Evolutionary conservation across 2,888 invertebrate genomes (phyloP).

Genomic region (Scotopteryx bipunctaria): DNA sequence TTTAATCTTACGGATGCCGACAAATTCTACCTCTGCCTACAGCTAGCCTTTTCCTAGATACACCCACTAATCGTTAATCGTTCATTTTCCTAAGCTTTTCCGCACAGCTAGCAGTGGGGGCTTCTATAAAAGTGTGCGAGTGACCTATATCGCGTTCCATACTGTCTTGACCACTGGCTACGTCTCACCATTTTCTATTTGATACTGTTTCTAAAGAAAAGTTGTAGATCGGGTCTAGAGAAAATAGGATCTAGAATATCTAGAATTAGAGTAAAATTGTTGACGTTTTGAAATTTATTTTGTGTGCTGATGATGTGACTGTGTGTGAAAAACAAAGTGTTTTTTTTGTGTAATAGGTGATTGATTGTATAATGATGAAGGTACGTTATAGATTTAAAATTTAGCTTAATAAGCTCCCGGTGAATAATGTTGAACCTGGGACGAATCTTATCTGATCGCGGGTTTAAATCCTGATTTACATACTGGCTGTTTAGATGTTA

Average conservation of each 20-base stretch:
- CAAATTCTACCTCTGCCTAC: too few species aligned
- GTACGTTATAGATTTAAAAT: constrained; percentile 30
- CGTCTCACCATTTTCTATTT: constrained; percentile 31
- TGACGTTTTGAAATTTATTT: not conserved
- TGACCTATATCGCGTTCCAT: constrained; percentile 76
- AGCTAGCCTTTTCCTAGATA: not conserved
- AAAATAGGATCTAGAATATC: not conserved
- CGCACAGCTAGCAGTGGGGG: constrained; percentile 54
- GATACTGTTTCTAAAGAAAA: not conserved
- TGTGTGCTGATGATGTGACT: constrained; percentile 27
- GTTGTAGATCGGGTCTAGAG: too few species aligned
- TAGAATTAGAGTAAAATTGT: not conserved
- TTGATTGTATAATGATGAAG: constrained; percentile 47
- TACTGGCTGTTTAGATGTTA: too few species aligned
- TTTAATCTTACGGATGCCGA: too few species aligned
- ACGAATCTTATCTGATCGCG: too few species aligned
- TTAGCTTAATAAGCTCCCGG: not conserved
- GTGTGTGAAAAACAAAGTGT: constrained; percentile 29
- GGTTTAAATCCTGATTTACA: too few species aligned
- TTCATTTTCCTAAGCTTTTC: constrained; percentile 22
- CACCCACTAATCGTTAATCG: constrained; percentile 9
- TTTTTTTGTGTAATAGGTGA: constrained; percentile 36
- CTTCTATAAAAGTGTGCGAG: constrained; percentile 57
- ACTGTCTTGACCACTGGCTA: constrained; percentile 50
- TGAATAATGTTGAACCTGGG: too few species aligned